Conservation (phyloP, 2,888 invertebrate species). For the Platycnemis pennipes region DNA sequence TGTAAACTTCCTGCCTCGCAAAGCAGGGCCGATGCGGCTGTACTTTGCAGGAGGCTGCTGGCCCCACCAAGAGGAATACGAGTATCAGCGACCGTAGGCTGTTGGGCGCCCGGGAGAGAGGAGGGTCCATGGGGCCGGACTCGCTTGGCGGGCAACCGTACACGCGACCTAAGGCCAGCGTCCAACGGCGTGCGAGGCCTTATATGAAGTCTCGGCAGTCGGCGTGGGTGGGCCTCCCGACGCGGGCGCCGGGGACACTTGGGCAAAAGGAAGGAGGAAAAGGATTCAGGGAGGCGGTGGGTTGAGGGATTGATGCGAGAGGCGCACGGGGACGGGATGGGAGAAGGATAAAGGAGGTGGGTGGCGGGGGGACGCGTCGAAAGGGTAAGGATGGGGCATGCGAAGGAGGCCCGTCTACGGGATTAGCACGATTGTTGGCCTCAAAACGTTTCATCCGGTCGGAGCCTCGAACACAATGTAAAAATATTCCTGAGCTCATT, state of each 20-base stretch:
- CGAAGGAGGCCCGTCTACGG: slow-evolving; percentile 53
- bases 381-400: slow-evolving; percentile 37
- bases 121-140: slow-evolving; percentile 17
- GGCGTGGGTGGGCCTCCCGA: slow-evolving; percentile 33
- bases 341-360: slow-evolving; percentile 1
- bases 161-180: slow-evolving; percentile 57
- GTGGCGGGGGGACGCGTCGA: background rate
- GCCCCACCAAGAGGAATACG: background rate
- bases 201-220: background rate
- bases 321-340: background rate
- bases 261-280: background rate
- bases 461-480: background rate
- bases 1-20: slow-evolving; percentile 34
- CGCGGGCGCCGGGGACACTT: slow-evolving; percentile 60
- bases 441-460: slow-evolving; percentile 38
- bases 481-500: slow-evolving; percentile 1
- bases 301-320: background rate
- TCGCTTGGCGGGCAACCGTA: slow-evolving; percentile 11
- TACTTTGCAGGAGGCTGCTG: background rate
- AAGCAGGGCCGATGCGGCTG: background rate
- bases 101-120: background rate
- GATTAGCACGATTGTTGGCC: slow-evolving; percentile 49
- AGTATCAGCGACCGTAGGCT: background rate
- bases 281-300: background rate
- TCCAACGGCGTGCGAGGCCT: background rate